Conservation (phyloP, 2,113 vertebrate genomes). For the Oxygymnocypris stewartii region DNA sequence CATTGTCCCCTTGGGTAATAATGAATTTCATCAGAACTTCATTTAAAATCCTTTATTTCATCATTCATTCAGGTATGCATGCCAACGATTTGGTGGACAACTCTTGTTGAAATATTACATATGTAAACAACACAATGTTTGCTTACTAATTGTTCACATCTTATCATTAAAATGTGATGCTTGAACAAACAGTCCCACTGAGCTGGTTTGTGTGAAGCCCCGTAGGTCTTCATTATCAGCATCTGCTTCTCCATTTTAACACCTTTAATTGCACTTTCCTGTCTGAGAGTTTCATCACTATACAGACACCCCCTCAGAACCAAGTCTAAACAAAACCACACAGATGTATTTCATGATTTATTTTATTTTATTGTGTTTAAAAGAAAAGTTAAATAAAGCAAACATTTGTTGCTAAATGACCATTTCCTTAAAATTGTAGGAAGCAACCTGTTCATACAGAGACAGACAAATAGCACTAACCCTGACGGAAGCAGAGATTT, state of each 20-base stretch:
- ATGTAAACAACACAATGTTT: constrained; percentile 8
- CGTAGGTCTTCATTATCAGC: constrained; percentile 41
- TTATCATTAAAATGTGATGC: constrained; percentile 31
- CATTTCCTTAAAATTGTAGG: not conserved
- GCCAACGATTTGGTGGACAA: too few relatives aligned
- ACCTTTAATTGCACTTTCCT: constrained; percentile 45
- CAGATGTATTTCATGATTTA: too few relatives aligned
- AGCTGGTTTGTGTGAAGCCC: not conserved
- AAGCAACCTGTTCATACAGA: not conserved
- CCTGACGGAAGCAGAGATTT: not conserved
- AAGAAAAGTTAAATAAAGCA: too few relatives aligned
- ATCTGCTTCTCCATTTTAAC: constrained; percentile 35
- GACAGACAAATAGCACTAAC: not conserved
- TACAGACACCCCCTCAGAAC: not conserved
- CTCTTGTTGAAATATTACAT: constrained; percentile 11
- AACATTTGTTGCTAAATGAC: not conserved
- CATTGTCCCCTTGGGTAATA: not conserved
- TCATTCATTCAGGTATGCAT: constrained; percentile 5
- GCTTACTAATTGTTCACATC: not conserved
- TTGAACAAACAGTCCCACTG: constrained; percentile 20
- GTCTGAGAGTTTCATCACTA: constrained; percentile 19
- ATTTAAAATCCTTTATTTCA: not conserved
- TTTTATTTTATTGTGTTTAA: too few relatives aligned
- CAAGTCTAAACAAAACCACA: not conserved
- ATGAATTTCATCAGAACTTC: not conserved